phyloP scores from a whole-genome alignment of 2,797 vertebrate genomes.

The Australoheros facetus region DNA sequence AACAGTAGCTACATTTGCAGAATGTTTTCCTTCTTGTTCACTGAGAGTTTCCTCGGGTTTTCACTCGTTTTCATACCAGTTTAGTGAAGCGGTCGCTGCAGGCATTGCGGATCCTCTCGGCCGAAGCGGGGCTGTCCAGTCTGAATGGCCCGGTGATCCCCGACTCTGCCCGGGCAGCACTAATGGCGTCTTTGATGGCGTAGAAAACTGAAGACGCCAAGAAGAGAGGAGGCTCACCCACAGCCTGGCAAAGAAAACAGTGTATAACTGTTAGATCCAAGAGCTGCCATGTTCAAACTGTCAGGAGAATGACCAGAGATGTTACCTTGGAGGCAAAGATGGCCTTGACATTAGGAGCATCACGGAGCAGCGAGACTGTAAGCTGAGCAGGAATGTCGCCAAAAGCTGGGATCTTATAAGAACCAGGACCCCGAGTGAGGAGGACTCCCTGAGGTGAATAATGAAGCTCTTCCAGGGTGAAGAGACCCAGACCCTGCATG shows the following conservation, averaged over 20 bases:
- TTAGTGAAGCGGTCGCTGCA: conserved; percentile 91
- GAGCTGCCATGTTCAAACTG: not conserved
- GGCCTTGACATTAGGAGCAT: conserved; percentile 90
- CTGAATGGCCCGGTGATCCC: conserved; percentile 80
- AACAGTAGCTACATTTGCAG: too few relatives aligned
- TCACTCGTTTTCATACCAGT: conserved; percentile 78
- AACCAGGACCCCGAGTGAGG: conserved; percentile 90
- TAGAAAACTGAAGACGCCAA: conserved; percentile 92
- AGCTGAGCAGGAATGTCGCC: conserved; percentile 90
- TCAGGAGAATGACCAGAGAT: rapidly evolving
- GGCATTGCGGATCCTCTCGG: conserved; percentile 91
- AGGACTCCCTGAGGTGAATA: conserved; percentile 89
- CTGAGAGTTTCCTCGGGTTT: too few relatives aligned
- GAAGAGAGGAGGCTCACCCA: conserved; percentile 96
- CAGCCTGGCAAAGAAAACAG: conserved; percentile 80
- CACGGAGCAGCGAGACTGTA: conserved; percentile 89
- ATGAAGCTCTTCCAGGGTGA: conserved; percentile 92
- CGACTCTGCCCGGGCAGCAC: conserved; percentile 78
- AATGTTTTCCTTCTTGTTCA: too few relatives aligned
- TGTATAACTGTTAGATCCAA: not conserved
- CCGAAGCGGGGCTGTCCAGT: conserved; percentile 93
- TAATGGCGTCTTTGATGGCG: conserved; percentile 93
- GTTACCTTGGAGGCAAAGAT: conserved; percentile 94
- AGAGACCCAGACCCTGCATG: conserved; percentile 93
- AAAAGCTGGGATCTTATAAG: conserved; percentile 94